A percentile compares a stretch with the other conserved stretches of the same genome.
phyloP scores from a whole-genome alignment of 2,113 vertebrate genomes.

The Hipposideros armiger region DNA sequence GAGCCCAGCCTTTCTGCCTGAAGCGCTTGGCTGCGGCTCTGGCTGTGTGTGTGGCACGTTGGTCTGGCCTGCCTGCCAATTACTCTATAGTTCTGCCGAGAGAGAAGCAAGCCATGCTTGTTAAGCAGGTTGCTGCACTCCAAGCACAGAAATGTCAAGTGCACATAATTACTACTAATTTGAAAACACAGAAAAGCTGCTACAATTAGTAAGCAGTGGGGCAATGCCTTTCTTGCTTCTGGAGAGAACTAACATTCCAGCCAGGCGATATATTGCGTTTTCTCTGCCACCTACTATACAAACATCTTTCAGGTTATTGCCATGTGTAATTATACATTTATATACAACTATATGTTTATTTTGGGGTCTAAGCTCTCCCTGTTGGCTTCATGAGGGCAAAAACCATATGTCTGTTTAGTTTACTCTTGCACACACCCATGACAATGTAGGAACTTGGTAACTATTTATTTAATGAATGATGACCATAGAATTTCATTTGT shows the following conservation, averaged over 20 bases:
- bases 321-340: background rate
- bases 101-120: background rate
- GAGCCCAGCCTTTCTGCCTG: background rate
- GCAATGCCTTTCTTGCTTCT: constrained; percentile 15
- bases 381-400: background rate
- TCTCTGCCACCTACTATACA: background rate
- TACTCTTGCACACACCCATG: background rate
- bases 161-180: background rate
- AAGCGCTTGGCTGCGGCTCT: background rate
- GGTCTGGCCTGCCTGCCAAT: background rate
- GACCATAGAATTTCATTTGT: background rate
- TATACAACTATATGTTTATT: background rate
- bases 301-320: background rate
- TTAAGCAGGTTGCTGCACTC: constrained; percentile 1
- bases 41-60: fast-evolving
- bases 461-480: background rate
- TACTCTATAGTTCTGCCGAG: background rate
- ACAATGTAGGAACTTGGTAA: background rate
- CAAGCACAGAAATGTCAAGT: constrained; percentile 18
- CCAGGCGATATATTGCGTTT: background rate
- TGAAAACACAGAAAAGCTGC: constrained; percentile 14
- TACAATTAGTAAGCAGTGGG: background rate
- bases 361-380: background rate
- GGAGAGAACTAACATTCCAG: constrained; percentile 13
- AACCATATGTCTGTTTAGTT: background rate